A percentile compares a stretch with the other conserved stretches of the same genome.
phyloP scores from a whole-genome alignment of 2,797 vertebrate genomes.

The Prionace glauca region DNA sequence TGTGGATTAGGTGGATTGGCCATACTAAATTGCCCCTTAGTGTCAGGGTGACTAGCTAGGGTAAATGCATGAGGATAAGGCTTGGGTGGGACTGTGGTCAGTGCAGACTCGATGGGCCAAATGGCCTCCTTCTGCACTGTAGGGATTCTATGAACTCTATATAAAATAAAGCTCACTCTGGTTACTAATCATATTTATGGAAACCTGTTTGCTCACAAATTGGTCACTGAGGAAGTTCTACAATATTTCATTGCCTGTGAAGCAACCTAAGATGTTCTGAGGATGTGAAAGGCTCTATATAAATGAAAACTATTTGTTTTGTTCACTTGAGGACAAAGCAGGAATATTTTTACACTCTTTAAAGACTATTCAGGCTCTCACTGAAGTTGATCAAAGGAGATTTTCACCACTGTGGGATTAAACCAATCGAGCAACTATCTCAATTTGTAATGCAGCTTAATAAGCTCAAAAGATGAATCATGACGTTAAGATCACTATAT shows the following conservation, averaged over 20 bases:
- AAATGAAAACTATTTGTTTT: neutral
- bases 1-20: no score
- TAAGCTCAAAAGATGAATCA: neutral
- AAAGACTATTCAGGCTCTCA: neutral
- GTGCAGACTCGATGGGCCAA: no score
- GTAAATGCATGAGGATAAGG: no score
- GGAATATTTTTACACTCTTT: neutral
- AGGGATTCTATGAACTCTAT: neutral
- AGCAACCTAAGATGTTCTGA: no score
- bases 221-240: no score
- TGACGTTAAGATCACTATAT: neutral
- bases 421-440: neutral
- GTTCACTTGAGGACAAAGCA: neutral
- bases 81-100: no score
- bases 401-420: neutral
- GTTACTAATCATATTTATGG: neutral
- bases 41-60: no score
- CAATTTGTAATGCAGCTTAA: neutral
- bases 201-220: neutral
- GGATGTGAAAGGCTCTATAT: no score
- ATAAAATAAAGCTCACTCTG: neutral
- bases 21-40: no score
- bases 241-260: no score
- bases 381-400: neutral
- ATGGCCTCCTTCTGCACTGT: no score